A percentile compares a stretch with the other conserved stretches of the same genome.
phyloP scores from a whole-genome alignment of 2,797 vertebrate species.

The Leptoclinus maculatus region DNA sequence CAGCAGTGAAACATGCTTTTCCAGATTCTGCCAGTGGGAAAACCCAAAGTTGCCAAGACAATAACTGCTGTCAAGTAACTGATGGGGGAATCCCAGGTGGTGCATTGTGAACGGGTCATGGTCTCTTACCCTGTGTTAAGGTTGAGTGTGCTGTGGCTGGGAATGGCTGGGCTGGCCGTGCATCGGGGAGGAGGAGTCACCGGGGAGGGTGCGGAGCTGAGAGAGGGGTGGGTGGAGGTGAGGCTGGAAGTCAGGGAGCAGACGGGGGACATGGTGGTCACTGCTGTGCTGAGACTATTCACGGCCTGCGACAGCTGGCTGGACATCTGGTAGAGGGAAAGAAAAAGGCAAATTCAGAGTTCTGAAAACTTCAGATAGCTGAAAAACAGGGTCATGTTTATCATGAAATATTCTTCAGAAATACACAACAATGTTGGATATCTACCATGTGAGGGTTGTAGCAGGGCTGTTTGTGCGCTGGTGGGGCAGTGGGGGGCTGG shows the following conservation, averaged over 20 bases:
- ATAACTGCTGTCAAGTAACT: not conserved
- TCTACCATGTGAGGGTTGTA: conserved; percentile 92
- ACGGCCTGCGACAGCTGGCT: conserved; percentile 89
- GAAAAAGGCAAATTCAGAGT: conserved; percentile 43
- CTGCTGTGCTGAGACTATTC: conserved; percentile 93
- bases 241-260: conserved; percentile 88
- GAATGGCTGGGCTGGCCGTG: conserved; percentile 89
- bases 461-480: conserved; percentile 87
- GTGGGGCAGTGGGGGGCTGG: conserved; percentile 80
- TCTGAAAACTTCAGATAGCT: not conserved
- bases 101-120: not conserved
- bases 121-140: conserved; percentile 90
- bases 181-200: conserved; percentile 90
- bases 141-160: conserved; percentile 89
- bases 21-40: not conserved
- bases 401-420: not conserved
- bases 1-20: not conserved
- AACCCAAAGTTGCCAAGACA: not conserved
- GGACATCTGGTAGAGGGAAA: conserved; percentile 77
- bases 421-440: not conserved
- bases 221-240: conserved; percentile 84
- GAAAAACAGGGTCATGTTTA: not conserved
- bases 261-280: conserved; percentile 91
- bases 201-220: conserved; percentile 87
- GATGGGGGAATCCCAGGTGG: not conserved